phyloP scores from a whole-genome alignment of 2,113 vertebrate genomes.

The Myrmecophaga tridactyla region DNA sequence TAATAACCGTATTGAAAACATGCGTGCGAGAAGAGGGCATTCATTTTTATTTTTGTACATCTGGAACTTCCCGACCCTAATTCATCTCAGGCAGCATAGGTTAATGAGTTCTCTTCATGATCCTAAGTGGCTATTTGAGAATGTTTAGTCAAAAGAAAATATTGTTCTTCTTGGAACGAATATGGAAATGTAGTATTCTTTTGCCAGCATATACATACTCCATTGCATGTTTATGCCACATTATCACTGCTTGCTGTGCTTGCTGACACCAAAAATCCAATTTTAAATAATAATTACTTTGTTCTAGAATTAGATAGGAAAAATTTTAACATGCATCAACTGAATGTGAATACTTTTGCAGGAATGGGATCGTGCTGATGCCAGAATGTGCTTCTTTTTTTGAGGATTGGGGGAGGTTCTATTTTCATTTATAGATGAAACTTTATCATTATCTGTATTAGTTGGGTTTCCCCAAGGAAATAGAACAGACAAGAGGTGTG shows the following conservation, averaged over 20 bases:
- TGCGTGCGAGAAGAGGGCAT: background rate
- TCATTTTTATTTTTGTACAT: background rate
- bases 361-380: background rate
- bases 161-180: background rate
- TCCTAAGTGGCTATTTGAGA: no score
- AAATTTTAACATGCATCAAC: background rate
- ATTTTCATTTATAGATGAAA: constrained; percentile 11
- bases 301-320: background rate
- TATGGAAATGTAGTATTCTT: background rate
- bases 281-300: background rate
- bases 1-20: background rate
- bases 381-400: no score
- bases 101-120: background rate
- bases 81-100: background rate
- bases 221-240: background rate
- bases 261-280: background rate
- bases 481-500: no score
- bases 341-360: background rate
- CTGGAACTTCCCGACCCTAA: background rate
- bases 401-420: background rate
- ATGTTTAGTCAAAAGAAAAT: background rate
- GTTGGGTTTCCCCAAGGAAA: no score
- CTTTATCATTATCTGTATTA: background rate
- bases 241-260: background rate
- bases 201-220: no score